phyloP scores from a whole-genome alignment of 2,888 invertebrate genomes.

The Drosophila mayaguana region DNA sequence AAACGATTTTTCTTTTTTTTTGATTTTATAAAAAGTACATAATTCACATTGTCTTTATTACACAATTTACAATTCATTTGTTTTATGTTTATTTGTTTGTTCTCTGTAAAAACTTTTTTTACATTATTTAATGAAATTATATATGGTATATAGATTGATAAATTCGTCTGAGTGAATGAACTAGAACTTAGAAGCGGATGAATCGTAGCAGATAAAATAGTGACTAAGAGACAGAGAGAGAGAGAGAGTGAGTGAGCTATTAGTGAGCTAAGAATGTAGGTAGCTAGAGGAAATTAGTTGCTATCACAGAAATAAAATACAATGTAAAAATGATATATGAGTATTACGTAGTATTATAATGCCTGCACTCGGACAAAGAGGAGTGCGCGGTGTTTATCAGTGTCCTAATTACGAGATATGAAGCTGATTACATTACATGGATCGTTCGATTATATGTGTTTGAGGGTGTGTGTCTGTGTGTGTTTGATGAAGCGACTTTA shows the following conservation, averaged over 20 bases:
- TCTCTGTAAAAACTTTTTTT: constrained; percentile 62
- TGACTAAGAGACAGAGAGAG: constrained; percentile 61
- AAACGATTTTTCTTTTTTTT: constrained; percentile 23
- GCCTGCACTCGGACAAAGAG: constrained; percentile 22
- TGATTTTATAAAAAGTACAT: constrained; percentile 79
- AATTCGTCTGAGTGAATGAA: constrained; percentile 71
- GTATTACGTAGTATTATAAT: constrained; percentile 65
- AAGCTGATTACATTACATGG: constrained; percentile 73
- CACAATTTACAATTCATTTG: constrained; percentile 67
- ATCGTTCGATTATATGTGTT: constrained; percentile 49
- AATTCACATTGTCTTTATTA: constrained; percentile 69
- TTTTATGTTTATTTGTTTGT: constrained; percentile 33
- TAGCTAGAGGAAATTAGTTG: constrained; percentile 65
- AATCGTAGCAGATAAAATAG: constrained; percentile 52
- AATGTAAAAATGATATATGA: constrained; percentile 60
- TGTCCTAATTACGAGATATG: constrained; percentile 80
- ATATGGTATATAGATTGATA: constrained; percentile 53
- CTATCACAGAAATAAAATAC: constrained; percentile 78
- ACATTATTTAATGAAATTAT: constrained; percentile 57
- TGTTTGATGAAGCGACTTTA: constrained; percentile 43
- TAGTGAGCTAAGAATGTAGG: constrained; percentile 17
- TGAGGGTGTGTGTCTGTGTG: constrained; percentile 5
- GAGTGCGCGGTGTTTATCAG: constrained; percentile 53
- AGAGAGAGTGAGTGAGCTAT: constrained; percentile 52
- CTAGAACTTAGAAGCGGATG: constrained; percentile 47